These are phyloP conservation scores for Spicauda simplicius DNA, from an alignment of 2,888 invertebrate species.

Conservation along the genomic window DNA sequence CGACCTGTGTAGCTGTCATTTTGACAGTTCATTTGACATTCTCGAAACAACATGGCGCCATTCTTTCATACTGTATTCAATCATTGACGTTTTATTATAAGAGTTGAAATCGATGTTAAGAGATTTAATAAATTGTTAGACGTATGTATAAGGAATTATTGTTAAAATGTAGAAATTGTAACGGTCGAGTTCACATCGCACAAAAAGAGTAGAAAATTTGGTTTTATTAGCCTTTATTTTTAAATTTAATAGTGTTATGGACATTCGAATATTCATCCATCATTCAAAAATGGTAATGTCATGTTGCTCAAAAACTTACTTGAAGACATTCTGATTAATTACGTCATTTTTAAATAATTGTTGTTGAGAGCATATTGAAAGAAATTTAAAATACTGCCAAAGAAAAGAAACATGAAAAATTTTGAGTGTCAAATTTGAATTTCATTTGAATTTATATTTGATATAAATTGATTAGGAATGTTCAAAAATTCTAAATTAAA, in stretches of 20 bases:
- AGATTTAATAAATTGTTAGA: constrained; percentile 66
- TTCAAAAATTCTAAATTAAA: constrained; percentile 68
- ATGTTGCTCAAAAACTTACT: constrained; percentile 26
- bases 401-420: constrained; percentile 7
- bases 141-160: constrained; percentile 56
- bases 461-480: constrained; percentile 16
- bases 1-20: constrained; percentile 26
- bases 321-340: not conserved
- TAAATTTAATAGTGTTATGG: constrained; percentile 31
- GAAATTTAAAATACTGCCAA: constrained; percentile 26
- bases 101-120: constrained; percentile 65
- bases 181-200: constrained; percentile 77
- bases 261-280: not conserved
- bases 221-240: constrained; percentile 39
- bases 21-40: constrained; percentile 27
- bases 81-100: constrained; percentile 67
- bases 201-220: constrained; percentile 67
- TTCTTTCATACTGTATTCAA: constrained; percentile 46
- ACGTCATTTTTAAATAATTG: not conserved
- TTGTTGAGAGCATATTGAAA: not conserved
- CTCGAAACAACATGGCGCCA: constrained; percentile 37
- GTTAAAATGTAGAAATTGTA: constrained; percentile 67
- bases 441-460: constrained; percentile 14
- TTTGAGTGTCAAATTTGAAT: constrained; percentile 23
- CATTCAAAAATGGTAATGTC: not conserved